Conservation (phyloP, 2,888 invertebrate genomes). For the Ornithoptera alexandrae region DNA sequence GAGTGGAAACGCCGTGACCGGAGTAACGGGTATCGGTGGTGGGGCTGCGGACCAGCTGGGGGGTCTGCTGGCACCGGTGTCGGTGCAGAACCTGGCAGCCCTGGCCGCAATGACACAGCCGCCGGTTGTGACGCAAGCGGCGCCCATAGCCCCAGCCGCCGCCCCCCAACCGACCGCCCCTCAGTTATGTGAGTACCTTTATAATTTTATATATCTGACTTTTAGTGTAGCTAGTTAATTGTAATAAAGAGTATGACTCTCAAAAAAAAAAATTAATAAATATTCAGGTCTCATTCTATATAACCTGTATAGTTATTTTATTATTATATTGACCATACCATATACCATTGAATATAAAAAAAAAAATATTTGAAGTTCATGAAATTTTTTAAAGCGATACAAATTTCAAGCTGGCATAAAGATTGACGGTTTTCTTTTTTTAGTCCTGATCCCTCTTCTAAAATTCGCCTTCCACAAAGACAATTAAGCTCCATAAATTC, state of each 20-base stretch:
- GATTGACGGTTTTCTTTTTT: constrained; percentile 55
- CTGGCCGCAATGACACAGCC: constrained; percentile 89
- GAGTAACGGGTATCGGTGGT: constrained; percentile 47
- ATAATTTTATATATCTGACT: background rate
- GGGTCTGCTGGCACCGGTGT: constrained; percentile 89
- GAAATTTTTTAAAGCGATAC: constrained; percentile 1
- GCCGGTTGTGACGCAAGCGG: constrained; percentile 77
- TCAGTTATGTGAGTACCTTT: constrained; percentile 66
- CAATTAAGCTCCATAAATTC: constrained; percentile 58
- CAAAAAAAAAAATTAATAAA: background rate
- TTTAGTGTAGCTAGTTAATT: background rate
- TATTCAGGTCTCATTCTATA: background rate
- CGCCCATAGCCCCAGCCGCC: constrained; percentile 68
- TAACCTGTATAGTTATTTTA: background rate
- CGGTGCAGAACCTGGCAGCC: constrained; percentile 95
- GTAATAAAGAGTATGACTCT: too few species aligned
- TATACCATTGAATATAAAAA: too few species aligned
- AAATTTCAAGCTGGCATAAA: constrained; percentile 41
- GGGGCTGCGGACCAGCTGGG: constrained; percentile 94
- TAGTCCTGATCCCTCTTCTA: constrained; percentile 42
- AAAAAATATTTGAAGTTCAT: background rate
- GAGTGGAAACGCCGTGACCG: constrained; percentile 58
- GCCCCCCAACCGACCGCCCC: constrained; percentile 60
- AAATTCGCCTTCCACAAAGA: constrained; percentile 46
- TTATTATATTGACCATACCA: too few species aligned